A percentile compares a stretch with the other conserved stretches of the same genome.
phyloP scores from a whole-genome alignment of 2,797 vertebrate species.

The Pipistrellus pygmaeus region DNA sequence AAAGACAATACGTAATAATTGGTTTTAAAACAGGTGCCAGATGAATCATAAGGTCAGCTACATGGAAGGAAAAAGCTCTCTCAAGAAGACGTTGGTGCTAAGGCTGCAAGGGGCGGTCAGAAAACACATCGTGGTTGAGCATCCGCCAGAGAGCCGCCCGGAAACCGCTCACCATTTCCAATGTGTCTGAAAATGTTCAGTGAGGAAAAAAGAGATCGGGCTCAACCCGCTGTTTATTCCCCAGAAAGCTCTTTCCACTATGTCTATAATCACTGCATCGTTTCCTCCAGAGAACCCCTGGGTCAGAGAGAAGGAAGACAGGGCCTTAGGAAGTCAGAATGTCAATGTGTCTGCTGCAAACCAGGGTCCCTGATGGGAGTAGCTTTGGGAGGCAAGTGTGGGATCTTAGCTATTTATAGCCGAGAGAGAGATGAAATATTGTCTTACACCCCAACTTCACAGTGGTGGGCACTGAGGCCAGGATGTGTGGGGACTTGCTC shows the following conservation, averaged over 20 bases:
- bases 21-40: slow-evolving; percentile 86
- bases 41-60: slow-evolving; percentile 85
- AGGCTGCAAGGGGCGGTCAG: slow-evolving; percentile 6
- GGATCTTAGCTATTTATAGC: neutral
- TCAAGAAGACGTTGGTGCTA: slow-evolving; percentile 64
- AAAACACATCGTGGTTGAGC: neutral
- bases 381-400: neutral
- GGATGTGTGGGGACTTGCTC: neutral
- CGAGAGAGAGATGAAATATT: neutral
- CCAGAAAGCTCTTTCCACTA: neutral
- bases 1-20: slow-evolving; percentile 88
- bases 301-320: neutral
- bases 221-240: neutral
- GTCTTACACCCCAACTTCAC: neutral
- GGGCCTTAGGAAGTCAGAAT: neutral
- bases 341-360: neutral
- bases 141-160: neutral
- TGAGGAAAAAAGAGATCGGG: neutral
- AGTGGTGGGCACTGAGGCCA: neutral
- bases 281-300: neutral
- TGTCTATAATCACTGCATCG: neutral
- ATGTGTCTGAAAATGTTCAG: neutral
- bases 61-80: slow-evolving; percentile 76
- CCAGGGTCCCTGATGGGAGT: neutral
- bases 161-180: neutral